These are phyloP conservation scores for Orgyia antiqua DNA, from an alignment of 2,888 invertebrate species.

Conservation along the genomic window DNA sequence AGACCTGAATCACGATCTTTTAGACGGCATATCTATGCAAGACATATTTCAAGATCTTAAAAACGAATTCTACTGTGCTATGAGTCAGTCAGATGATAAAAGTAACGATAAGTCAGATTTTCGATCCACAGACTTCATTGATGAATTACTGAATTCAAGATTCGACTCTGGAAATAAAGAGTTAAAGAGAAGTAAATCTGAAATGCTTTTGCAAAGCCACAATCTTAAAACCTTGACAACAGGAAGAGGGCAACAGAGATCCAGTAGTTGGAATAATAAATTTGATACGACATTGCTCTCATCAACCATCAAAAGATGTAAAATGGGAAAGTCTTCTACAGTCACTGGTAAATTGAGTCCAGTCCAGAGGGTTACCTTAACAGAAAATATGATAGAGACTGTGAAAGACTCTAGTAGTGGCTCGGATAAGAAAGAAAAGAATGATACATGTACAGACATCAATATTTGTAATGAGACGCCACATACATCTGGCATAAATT, in stretches of 20 bases:
- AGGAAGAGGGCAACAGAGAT: constrained; percentile 80
- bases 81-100: constrained; percentile 63
- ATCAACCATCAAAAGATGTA: constrained; percentile 83
- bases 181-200: constrained; percentile 81
- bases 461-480: constrained; percentile 55
- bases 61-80: constrained; percentile 75
- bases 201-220: constrained; percentile 75
- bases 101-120: constrained; percentile 68
- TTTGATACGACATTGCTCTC: constrained; percentile 79
- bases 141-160: constrained; percentile 74
- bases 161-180: constrained; percentile 74
- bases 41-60: constrained; percentile 88
- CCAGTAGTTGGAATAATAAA: constrained; percentile 85
- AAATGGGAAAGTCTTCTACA: constrained; percentile 73
- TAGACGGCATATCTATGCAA: constrained; percentile 91
- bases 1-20: constrained; percentile 88
- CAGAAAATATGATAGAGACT: constrained; percentile 51
- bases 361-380: constrained; percentile 46
- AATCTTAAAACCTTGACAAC: constrained; percentile 68
- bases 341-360: constrained; percentile 65
- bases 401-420: constrained; percentile 53
- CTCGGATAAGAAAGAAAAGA: constrained; percentile 54
- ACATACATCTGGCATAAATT: constrained; percentile 67
- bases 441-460: constrained; percentile 40
- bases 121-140: constrained; percentile 74